Percentiles rank a stretch among this genome's conserved stretches.
Evolutionary conservation across 1,140 invertebrate species (phyloP).

Genomic region (Plectus sambesii): DNA sequence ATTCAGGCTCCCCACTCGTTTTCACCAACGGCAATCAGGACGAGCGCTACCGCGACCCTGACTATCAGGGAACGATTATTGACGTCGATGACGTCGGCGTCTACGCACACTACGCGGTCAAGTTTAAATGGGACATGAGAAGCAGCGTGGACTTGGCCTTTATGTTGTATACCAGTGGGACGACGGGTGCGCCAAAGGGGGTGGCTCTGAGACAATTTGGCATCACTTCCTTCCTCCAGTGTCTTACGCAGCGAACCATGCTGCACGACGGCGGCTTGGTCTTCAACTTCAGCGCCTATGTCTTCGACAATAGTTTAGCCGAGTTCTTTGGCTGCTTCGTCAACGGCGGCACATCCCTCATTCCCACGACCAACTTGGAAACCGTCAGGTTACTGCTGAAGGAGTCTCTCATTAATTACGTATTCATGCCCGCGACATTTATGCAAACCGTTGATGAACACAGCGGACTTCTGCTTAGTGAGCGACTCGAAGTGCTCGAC

Average conservation of each 20-base stretch:
- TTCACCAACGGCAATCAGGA: too few species aligned
- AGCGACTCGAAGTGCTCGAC: slow-evolving; percentile 15
- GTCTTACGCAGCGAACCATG: too few species aligned
- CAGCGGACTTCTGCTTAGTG: slow-evolving; percentile 1
- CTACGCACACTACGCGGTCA: too few species aligned
- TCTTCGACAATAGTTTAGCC: slow-evolving; percentile 25
- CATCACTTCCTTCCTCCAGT: too few species aligned
- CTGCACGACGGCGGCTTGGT: slow-evolving; percentile 7
- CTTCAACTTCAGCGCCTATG: slow-evolving; percentile 24
- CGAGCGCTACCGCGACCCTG: too few species aligned
- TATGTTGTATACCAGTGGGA: slow-evolving; percentile 23
- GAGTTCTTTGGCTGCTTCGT: slow-evolving; percentile 15
- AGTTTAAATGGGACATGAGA: too few species aligned
- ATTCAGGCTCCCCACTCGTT: too few species aligned
- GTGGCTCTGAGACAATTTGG: slow-evolving; percentile 14
- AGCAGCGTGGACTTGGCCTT: slow-evolving; percentile 22
- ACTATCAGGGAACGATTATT: too few species aligned
- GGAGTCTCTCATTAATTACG: too few species aligned
- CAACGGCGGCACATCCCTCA: slow-evolving; percentile 10
- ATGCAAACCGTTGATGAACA: neutral
- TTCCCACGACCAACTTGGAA: slow-evolving; percentile 8
- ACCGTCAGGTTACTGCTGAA: too few species aligned
- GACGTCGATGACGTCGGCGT: too few species aligned
- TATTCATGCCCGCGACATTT: slow-evolving; percentile 12
- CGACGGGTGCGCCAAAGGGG: slow-evolving; percentile 21